A percentile compares a stretch with the other conserved stretches of the same genome.
Conservation (phyloP, 2,797 vertebrate genomes). For the Hozukius guyotensis region DNA sequence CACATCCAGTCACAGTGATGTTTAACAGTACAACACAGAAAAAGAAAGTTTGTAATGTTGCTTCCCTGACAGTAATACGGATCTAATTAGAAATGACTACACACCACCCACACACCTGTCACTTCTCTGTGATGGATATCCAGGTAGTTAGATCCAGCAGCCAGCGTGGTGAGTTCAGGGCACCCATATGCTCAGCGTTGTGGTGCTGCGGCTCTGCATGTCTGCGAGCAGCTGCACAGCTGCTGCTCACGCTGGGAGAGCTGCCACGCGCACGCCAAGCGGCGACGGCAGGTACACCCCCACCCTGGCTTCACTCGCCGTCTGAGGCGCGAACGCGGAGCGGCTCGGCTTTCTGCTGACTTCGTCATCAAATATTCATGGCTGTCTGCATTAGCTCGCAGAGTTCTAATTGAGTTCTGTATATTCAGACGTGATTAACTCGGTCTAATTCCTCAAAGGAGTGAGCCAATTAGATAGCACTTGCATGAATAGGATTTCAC, state of each 20-base stretch:
- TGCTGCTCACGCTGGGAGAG: constrained; percentile 36
- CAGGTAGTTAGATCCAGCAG: constrained; percentile 65
- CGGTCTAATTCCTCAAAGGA: constrained; percentile 86
- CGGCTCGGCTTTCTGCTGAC: constrained; percentile 70
- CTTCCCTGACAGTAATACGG: constrained; percentile 31
- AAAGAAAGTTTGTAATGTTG: constrained; percentile 10
- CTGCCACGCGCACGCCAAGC: constrained; percentile 10
- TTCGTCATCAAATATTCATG: constrained; percentile 84
- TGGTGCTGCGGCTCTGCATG: constrained; percentile 4
- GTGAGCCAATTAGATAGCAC: constrained; percentile 82
- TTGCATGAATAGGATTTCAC: constrained; percentile 81
- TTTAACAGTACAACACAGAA: constrained; percentile 4
- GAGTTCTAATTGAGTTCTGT: constrained; percentile 85
- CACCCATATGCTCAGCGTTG: constrained; percentile 26
- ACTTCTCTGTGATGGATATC: constrained; percentile 63
- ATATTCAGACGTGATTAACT: constrained; percentile 85
- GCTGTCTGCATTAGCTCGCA: constrained; percentile 81
- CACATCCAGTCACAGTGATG: constrained; percentile 1
- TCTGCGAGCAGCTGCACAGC: constrained; percentile 19
- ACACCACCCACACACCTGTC: constrained; percentile 68
- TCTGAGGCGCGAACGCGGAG: constrained; percentile 45
- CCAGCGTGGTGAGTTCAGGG: constrained; percentile 45
- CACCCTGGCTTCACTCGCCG: constrained; percentile 51
- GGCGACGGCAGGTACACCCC: constrained; percentile 59
- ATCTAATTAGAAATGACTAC: constrained; percentile 66